These are phyloP conservation scores for Elanoides forficatus DNA, from an alignment of 2,113 vertebrate genomes.

Conservation along the genomic window DNA sequence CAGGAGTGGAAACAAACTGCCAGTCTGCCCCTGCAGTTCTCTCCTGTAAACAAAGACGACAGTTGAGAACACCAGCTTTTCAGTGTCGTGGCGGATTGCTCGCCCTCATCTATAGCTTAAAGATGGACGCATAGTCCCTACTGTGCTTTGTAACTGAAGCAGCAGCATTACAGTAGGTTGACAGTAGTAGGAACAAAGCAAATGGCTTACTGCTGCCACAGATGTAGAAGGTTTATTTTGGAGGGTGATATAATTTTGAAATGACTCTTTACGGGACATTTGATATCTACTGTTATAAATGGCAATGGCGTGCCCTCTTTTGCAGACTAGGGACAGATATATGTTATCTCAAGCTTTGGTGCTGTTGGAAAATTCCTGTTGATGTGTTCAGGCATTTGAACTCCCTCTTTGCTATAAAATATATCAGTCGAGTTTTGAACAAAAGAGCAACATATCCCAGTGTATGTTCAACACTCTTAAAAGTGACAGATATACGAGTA, in stretches of 20 bases:
- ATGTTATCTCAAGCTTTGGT: neutral
- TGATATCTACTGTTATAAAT: neutral
- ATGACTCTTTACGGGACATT: neutral
- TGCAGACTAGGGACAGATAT: neutral
- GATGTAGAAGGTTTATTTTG: neutral
- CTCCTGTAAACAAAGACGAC: neutral
- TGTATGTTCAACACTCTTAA: neutral
- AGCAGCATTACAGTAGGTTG: neutral
- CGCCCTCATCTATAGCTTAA: accelerated
- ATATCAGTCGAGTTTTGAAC: neutral
- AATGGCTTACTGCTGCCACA: neutral
- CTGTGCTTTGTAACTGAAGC: neutral
- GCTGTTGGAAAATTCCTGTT: neutral
- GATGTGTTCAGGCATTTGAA: neutral
- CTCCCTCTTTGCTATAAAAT: neutral
- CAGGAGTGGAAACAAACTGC: neutral
- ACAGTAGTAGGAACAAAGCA: neutral
- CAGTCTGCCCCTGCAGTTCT: accelerated
- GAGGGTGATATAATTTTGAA: neutral
- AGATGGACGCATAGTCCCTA: accelerated
- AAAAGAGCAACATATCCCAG: neutral
- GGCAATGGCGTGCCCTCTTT: neutral
- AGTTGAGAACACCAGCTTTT: neutral
- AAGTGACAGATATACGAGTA: neutral
- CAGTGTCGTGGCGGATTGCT: accelerated